These are phyloP conservation scores for Acanthisitta chloris DNA, from an alignment of 2,113 vertebrate genomes.

Conservation along the genomic window DNA sequence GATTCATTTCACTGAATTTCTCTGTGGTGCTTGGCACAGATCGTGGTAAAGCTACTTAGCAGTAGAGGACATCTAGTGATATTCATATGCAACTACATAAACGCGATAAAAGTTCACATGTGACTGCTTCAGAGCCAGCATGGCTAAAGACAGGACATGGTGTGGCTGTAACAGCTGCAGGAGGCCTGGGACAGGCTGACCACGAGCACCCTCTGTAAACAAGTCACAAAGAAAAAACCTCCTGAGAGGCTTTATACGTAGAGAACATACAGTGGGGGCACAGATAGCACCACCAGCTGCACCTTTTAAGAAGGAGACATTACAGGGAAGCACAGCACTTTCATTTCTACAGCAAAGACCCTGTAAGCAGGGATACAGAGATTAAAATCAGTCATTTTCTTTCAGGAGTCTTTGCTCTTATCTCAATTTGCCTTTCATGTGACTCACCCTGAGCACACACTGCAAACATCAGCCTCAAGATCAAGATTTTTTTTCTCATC, in stretches of 20 bases:
- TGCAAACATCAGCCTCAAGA: not conserved
- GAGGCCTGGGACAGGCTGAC: not conserved
- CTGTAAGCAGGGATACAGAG: not conserved
- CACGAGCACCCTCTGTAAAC: not conserved
- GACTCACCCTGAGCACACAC: not conserved
- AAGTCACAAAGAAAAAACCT: not conserved
- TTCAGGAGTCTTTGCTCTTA: conserved; percentile 8
- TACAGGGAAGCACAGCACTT: not conserved
- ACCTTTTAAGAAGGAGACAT: not conserved
- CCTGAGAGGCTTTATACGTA: not conserved
- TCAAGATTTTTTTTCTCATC: not conserved
- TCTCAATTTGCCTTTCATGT: conserved; percentile 26
- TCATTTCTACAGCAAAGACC: not conserved
- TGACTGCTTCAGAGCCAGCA: not conserved
- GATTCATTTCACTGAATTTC: not conserved
- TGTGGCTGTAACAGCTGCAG: not conserved
- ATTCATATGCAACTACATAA: conserved; percentile 21
- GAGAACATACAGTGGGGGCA: not conserved
- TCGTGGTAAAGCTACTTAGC: not conserved
- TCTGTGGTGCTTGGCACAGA: not conserved
- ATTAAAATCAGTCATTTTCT: not conserved
- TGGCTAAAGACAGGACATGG: not conserved
- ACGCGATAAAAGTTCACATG: not conserved
- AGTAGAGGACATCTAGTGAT: conserved; percentile 61
- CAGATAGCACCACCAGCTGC: not conserved